Evolutionary conservation across 2,113 vertebrate species (phyloP).

Genomic region (Cisticola juncidis): DNA sequence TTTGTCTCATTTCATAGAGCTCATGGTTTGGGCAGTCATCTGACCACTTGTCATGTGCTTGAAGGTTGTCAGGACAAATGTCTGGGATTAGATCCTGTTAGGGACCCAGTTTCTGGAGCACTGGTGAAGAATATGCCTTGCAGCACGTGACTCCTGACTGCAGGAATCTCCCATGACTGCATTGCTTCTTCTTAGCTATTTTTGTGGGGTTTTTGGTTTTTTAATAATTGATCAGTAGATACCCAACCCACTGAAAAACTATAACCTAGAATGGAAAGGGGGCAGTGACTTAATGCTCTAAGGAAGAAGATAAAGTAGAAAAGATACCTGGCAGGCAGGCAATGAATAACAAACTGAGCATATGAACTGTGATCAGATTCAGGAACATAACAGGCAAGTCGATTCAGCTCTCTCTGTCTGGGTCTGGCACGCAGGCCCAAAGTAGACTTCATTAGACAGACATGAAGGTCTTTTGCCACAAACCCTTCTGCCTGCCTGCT

Average conservation of each 20-base stretch:
- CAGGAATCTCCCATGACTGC: not conserved
- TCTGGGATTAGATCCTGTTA: not conserved
- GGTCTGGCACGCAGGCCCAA: not conserved
- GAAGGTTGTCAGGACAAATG: not conserved
- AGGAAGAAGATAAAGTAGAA: not conserved
- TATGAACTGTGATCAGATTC: not conserved
- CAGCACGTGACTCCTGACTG: not conserved
- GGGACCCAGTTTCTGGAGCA: not conserved
- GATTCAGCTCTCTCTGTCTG: not conserved
- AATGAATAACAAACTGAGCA: not conserved
- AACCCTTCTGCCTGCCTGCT: accelerated
- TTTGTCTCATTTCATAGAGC: not conserved
- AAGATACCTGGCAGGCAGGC: not conserved
- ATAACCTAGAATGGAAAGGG: not conserved
- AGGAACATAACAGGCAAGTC: not conserved
- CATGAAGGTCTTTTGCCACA: not conserved
- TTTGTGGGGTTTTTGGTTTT: not conserved
- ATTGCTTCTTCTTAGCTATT: not conserved
- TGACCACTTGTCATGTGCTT: not conserved
- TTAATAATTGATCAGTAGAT: not conserved
- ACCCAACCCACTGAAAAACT: not conserved
- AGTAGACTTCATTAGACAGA: not conserved
- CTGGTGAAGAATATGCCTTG: not conserved
- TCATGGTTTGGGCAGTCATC: not conserved
- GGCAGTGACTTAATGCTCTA: not conserved